Conservation (phyloP, 2,797 vertebrate genomes). For the Salmo trutta region DNA sequence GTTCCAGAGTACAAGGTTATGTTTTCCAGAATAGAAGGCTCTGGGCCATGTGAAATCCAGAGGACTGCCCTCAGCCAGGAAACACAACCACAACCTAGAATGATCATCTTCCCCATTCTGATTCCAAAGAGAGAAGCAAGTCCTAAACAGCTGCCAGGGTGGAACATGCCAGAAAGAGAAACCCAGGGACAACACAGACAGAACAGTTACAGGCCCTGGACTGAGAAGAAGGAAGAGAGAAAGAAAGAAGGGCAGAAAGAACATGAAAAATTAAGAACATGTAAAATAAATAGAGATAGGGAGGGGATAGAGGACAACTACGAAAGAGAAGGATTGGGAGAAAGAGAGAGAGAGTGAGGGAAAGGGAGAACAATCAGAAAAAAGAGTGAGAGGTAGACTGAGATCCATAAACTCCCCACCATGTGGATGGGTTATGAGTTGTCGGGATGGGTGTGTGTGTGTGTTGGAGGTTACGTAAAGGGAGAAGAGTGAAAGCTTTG, state of each 20-base stretch:
- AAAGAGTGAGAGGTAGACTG: neutral
- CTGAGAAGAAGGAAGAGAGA: slow-evolving; percentile 22
- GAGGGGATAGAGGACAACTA: neutral
- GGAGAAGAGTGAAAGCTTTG: slow-evolving; percentile 64
- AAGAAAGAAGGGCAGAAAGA: slow-evolving; percentile 16
- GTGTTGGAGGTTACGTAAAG: slow-evolving; percentile 58
- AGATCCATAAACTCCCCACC: slow-evolving; percentile 12
- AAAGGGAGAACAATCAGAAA: neutral
- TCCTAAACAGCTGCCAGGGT: slow-evolving; percentile 38
- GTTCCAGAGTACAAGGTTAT: neutral
- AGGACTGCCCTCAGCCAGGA: slow-evolving; percentile 23
- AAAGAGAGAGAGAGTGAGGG: slow-evolving; percentile 2
- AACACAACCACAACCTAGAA: slow-evolving; percentile 11
- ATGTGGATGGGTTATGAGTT: slow-evolving; percentile 20
- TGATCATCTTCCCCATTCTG: slow-evolving; percentile 37
- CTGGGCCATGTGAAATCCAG: slow-evolving; percentile 8
- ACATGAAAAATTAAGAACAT: neutral
- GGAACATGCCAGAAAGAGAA: neutral
- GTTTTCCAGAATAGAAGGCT: slow-evolving; percentile 6
- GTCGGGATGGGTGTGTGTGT: slow-evolving; percentile 28
- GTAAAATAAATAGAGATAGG: neutral
- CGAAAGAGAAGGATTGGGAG: neutral
- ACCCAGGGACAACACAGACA: neutral
- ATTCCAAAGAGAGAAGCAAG: slow-evolving; percentile 44
- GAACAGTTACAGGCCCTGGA: too few relatives aligned